Evolutionary conservation across 2,888 invertebrate genomes (phyloP), one percentile per base, ranked within the genome.

Genomic region (Erebia epiphron): DNA sequence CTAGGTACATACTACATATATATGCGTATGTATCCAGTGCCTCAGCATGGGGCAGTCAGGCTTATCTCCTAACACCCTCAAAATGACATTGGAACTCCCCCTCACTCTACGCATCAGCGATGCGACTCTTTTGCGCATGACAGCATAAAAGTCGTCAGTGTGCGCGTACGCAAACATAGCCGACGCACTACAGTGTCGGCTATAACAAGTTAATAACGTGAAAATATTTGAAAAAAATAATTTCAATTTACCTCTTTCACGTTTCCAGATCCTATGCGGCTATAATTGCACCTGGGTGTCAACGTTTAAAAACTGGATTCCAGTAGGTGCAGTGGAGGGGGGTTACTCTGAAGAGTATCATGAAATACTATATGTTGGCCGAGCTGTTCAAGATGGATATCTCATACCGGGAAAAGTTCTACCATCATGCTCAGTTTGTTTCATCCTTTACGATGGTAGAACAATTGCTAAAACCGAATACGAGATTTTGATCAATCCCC

Each of bases 331-430:
- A 0, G 83, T 96, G 64, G 88, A 94, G 3, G 95, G 93, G 9
- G 95, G 95, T 4, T 86, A 79, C 69, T 89, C 91, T 71, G 89
- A 82, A 71, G 88, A 88, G 75, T 85, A 85, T 46, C 66, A 69
- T 2, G 93, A 93, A 75, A 84, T 83, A 58, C 75, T 95, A 21
- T 96, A 91, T 80, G 94, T 96, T 0, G 95, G 95, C 9, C 62
- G 50, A 14, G 56, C 52, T 4, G 11, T 64, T n/a, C 14, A 68
- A 43, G 62, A 95, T 76, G 96, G 96, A 41, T 95, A 95, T 65
- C 84, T 97, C 9, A 94, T 97, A 78, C 97, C 97, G 57, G 98
- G 98, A 16, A 97, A 97, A 89, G 86, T 97, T n/a, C 87, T 88
- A 67, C 80, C 83, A 0, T 94, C 96, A 21, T 97, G 97, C 80